These are phyloP conservation scores for Lasaia peninsularis DNA, from an alignment of 1,140 invertebrate species.

Conservation along the genomic window DNA sequence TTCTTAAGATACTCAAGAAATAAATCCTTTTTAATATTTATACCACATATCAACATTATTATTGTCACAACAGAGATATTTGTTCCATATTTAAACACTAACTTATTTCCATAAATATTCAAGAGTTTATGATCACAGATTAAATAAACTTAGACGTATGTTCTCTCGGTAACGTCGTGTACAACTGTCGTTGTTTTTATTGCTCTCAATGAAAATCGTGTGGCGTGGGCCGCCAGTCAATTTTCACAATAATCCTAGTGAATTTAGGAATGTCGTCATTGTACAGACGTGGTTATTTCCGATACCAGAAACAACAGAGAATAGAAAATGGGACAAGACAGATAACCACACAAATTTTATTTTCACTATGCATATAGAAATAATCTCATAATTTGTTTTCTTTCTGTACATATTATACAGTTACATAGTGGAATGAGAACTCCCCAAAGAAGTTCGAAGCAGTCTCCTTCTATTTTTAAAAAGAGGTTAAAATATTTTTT, in stretches of 20 bases:
- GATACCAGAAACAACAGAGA: background rate
- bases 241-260: background rate
- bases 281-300: background rate
- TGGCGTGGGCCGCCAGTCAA: background rate
- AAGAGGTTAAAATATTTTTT: too few species aligned
- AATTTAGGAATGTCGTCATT: constrained; percentile 5
- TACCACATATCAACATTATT: too few species aligned
- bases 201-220: background rate
- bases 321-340: too few species aligned
- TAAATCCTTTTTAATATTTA: too few species aligned
- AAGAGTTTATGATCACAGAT: background rate
- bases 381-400: too few species aligned
- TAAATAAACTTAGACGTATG: background rate
- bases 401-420: too few species aligned
- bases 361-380: too few species aligned
- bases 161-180: background rate
- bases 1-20: too few species aligned
- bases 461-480: too few species aligned
- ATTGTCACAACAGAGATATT: background rate
- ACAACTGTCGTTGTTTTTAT: constrained; percentile 9
- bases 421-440: too few species aligned
- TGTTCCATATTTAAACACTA: background rate
- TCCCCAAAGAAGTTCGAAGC: too few species aligned
- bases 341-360: too few species aligned
- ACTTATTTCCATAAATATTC: background rate